A percentile compares a stretch with the other conserved stretches of the same genome.
phyloP scores from a whole-genome alignment of 2,888 invertebrate species.

The Pyrrhia umbra region DNA sequence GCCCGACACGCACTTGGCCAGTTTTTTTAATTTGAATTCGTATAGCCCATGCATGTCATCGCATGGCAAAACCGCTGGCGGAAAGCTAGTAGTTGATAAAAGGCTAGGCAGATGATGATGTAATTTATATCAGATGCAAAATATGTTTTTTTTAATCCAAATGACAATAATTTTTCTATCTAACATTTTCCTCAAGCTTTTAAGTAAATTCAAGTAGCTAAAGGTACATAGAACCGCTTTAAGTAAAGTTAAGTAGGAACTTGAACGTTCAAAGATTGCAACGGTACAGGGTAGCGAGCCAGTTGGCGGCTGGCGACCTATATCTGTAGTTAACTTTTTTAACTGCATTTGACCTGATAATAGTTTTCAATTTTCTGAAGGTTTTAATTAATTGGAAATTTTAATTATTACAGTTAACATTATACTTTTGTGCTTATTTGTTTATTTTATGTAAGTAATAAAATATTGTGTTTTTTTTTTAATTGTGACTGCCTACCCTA shows the following conservation, averaged over 20 bases:
- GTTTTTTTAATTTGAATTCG: too few relatives aligned
- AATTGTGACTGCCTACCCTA: too few relatives aligned
- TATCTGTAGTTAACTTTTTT: conserved; percentile 36
- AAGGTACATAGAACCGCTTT: conserved; percentile 13
- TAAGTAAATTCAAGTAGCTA: conserved; percentile 14
- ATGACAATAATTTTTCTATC: background rate
- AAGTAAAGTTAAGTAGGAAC: conserved; percentile 31
- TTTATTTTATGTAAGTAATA: too few relatives aligned
- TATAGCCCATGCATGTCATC: too few relatives aligned
- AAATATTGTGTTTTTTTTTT: too few relatives aligned
- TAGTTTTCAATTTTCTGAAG: background rate
- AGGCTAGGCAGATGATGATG: too few relatives aligned
- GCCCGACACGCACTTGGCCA: too few relatives aligned
- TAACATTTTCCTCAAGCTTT: conserved; percentile 1
- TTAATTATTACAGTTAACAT: background rate
- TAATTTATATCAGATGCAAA: too few relatives aligned
- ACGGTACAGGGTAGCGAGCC: background rate
- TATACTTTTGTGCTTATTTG: too few relatives aligned
- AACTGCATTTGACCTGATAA: conserved; percentile 33
- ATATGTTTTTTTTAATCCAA: too few relatives aligned
- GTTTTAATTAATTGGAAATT: background rate
- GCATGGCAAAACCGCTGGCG: too few relatives aligned
- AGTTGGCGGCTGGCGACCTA: conserved; percentile 39
- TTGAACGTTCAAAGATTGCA: conserved; percentile 39
- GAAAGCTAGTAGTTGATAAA: too few relatives aligned